Percentiles rank a stretch among this genome's conserved stretches.
Conservation (phyloP, 2,113 vertebrate genomes). For the Lophius piscatorius region DNA sequence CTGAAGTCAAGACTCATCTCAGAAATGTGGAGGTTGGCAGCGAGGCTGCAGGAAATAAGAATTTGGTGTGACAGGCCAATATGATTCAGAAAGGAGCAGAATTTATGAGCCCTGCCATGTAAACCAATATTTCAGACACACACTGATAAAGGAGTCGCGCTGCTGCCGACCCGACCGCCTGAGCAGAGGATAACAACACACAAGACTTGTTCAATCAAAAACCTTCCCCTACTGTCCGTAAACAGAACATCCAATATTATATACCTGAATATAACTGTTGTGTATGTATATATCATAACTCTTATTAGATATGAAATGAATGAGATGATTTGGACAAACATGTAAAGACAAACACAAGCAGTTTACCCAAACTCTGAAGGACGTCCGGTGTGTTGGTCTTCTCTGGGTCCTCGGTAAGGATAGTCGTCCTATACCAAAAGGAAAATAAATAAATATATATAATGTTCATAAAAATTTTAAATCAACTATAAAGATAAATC, state of each 20-base stretch:
- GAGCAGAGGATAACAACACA: conserved; percentile 16
- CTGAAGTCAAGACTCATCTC: no score
- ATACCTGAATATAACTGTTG: no score
- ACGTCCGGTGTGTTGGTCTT: conserved; percentile 70
- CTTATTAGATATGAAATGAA: no score
- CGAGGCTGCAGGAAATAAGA: conserved; percentile 8
- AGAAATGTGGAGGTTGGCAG: not conserved
- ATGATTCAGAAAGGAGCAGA: conserved; percentile 19
- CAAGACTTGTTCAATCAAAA: conserved; percentile 3
- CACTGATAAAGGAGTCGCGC: not conserved
- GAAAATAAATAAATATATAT: not conserved
- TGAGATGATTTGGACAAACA: no score
- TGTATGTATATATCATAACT: no score
- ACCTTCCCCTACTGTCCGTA: conserved; percentile 22
- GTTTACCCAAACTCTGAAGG: conserved; percentile 78
- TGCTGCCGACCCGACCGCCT: not conserved
- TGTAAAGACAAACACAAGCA: not conserved
- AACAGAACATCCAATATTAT: not conserved
- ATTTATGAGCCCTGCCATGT: conserved; percentile 35
- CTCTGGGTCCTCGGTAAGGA: conserved; percentile 75
- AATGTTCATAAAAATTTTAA: no score
- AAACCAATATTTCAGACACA: conserved; percentile 26
- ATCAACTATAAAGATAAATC: no score
- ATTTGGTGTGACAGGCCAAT: conserved; percentile 12
- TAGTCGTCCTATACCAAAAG: conserved; percentile 71